Base-by-base conservation (phyloP, 2,113 vertebrate genomes). In the Procavia capensis region DNA sequence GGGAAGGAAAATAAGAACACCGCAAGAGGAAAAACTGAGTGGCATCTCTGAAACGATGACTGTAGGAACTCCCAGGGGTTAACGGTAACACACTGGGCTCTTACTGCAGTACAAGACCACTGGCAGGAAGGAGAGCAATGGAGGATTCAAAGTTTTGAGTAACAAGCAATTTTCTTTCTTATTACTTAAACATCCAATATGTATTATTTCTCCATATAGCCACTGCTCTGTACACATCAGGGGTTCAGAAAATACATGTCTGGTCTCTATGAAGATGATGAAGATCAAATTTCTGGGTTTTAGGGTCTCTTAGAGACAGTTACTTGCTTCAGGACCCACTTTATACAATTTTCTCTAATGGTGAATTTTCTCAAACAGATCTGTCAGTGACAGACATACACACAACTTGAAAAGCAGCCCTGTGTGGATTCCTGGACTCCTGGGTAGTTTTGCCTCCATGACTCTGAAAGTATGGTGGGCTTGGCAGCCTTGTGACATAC, bases 401-500 rank as follows among this genome's bases (percentile, higher is more conserved):
- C 0, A 54, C 47, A 20, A 54, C 5, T 4, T 59, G 86, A 54
- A n/a, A 19, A 41, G 70, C 14, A 36, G 45, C 47, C 36, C 0
- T 25, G 43, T 3, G 3, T 0, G 1, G 64, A n/a, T 25, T 24
- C 75, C 50, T 25, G 47, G 11, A 16, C 17, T 50, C 31, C 29
- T 4, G 24, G 54, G 25, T 17, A 61, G 25, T 17, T 9, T 20
- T 3, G 75, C 24, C 79, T 6, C 34, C 0, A 3, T 9, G 84
- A 27, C 29, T 4, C 0, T 0, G 0, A 0, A 9, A 64, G 24
- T 0, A 25, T 16, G 57, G 1, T 13, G 31, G 61, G 50, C 22
- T 2, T 25, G 83, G 6, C 45, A 79, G 96, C 34, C 41, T 3
- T 25, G 6, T 16, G 70, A 92, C 91, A 50, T 98, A 99, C 99